These are phyloP conservation scores for Augochlora pura DNA, from an alignment of 1,140 invertebrate genomes.

Conservation along the genomic window DNA sequence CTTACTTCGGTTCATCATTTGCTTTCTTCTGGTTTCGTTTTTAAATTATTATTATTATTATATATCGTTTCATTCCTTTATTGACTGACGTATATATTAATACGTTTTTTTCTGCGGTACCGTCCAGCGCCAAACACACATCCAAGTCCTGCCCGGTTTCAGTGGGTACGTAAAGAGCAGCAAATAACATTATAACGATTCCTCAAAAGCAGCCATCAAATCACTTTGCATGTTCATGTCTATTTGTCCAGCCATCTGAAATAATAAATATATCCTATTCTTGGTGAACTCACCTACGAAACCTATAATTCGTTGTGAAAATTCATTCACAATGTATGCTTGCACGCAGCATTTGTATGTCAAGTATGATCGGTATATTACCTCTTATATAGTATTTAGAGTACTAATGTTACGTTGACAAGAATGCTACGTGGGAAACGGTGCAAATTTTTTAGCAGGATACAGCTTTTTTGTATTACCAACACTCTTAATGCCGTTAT, in stretches of 20 bases:
- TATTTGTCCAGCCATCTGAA: slow-evolving; percentile 96
- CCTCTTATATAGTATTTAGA: too few relatives aligned
- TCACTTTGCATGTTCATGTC: slow-evolving; percentile 99
- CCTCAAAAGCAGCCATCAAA: slow-evolving; percentile 98
- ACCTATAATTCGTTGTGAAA: not conserved
- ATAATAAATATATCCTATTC: slow-evolving; percentile 76
- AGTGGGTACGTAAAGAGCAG: slow-evolving; percentile 63
- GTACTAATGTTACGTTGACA: too few relatives aligned
- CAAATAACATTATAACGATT: slow-evolving; percentile 88
- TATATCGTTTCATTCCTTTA: slow-evolving; percentile 37
- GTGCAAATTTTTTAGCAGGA: too few relatives aligned
- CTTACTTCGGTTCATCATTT: slow-evolving; percentile 29
- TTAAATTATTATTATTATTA: slow-evolving; percentile 36
- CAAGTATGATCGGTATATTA: too few relatives aligned
- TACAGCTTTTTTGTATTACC: too few relatives aligned
- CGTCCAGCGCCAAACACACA: slow-evolving; percentile 59
- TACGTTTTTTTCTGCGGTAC: slow-evolving; percentile 56
- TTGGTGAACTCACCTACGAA: slow-evolving; percentile 56
- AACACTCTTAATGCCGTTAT: too few relatives aligned
- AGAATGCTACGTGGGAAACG: too few relatives aligned
- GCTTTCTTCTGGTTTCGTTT: not conserved
- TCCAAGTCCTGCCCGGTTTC: slow-evolving; percentile 68
- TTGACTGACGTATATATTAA: slow-evolving; percentile 51
- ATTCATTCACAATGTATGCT: not conserved
- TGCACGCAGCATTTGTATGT: too few relatives aligned